Evolutionary conservation across 2,888 invertebrate genomes (phyloP).

Genomic region (Rhynchonema sp.): DNA sequence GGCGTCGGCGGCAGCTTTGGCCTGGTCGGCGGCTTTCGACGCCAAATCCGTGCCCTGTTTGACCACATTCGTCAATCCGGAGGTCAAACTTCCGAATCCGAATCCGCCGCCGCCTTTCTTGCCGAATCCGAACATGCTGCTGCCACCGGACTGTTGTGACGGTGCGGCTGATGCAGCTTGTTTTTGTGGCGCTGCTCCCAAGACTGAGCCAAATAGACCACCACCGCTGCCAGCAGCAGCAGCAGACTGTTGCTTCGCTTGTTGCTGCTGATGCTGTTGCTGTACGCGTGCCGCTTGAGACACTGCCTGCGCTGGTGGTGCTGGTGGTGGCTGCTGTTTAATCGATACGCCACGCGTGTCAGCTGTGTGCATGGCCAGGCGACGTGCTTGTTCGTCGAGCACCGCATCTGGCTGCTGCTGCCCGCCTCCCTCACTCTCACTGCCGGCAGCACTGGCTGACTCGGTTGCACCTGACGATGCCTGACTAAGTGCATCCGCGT

Average conservation of each 20-base stretch:
- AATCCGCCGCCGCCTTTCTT: neutral
- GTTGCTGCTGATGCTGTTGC: neutral
- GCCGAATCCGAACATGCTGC: neutral
- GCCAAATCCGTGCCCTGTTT: neutral
- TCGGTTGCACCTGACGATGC: neutral
- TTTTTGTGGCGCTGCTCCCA: neutral
- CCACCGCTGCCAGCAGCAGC: neutral
- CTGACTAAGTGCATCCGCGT: neutral
- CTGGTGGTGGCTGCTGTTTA: neutral
- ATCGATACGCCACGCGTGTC: neutral
- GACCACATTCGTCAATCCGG: neutral
- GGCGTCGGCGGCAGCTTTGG: neutral
- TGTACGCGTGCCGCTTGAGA: neutral
- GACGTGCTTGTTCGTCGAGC: neutral
- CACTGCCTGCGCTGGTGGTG: neutral
- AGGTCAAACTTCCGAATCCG: neutral
- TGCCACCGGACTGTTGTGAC: neutral
- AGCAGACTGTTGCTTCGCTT: neutral
- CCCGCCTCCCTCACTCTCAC: neutral
- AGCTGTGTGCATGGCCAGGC: neutral
- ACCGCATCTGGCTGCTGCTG: neutral
- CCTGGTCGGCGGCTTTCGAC: neutral
- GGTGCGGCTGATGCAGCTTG: neutral
- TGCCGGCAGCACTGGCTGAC: neutral
- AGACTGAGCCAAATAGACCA: neutral